Conservation (phyloP, 1,140 invertebrate species). For the Drosophila repleta region DNA sequence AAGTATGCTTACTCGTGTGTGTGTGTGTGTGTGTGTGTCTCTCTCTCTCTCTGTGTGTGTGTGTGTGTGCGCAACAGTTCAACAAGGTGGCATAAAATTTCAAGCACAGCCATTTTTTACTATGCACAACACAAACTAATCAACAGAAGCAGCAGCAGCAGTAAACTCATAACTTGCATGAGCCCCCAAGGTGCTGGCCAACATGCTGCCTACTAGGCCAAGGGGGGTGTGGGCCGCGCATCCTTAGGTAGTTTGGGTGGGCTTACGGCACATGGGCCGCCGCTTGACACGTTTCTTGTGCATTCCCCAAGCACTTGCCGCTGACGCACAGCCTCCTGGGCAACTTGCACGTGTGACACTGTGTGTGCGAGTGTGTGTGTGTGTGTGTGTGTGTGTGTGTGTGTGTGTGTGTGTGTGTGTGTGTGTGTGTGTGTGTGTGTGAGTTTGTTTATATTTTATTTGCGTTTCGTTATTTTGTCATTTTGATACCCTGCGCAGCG, state of each 20-base stretch:
- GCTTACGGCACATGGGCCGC: conserved; percentile 28
- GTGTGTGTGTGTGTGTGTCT: conserved; percentile 6
- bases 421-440: conserved; percentile 22
- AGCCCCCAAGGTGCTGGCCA: conserved; percentile 17
- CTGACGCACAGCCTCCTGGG: conserved; percentile 44
- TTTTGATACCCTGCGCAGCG: too few species aligned
- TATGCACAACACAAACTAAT: conserved; percentile 51
- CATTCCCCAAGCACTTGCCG: conserved; percentile 30
- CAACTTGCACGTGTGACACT: conserved; percentile 23
- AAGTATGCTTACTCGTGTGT: conserved; percentile 49
- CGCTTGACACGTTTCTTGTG: conserved; percentile 52
- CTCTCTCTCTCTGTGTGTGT: conserved; percentile 11
- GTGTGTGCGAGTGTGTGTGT: conserved; percentile 13
- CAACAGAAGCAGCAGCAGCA: conserved; percentile 34
- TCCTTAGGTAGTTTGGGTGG: conserved; percentile 3
- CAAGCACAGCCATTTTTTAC: conserved; percentile 23
- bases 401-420: conserved; percentile 21
- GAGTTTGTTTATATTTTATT: conserved; percentile 55
- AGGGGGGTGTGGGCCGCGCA: not conserved
- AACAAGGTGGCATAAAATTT: conserved; percentile 31
- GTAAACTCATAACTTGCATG: conserved; percentile 43
- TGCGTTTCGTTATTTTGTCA: conserved; percentile 49
- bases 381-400: conserved; percentile 22
- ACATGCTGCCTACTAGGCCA: not conserved
- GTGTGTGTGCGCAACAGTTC: conserved; percentile 46